These are phyloP conservation scores for Autographa gamma DNA, from an alignment of 2,888 invertebrate species.

Conservation along the genomic window DNA sequence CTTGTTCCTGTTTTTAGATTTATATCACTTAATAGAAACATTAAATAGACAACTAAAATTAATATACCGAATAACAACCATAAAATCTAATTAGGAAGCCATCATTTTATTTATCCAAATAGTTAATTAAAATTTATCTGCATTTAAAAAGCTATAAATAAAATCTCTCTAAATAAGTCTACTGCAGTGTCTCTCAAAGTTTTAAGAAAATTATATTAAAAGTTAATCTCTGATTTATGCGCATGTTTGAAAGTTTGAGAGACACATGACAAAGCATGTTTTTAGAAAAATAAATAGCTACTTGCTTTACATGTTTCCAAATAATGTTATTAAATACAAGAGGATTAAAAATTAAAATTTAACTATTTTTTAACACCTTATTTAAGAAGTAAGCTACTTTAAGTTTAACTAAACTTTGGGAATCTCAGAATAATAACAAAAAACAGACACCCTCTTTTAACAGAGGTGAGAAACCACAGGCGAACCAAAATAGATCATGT, in stretches of 20 bases:
- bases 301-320: too few species aligned
- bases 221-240: too few species aligned
- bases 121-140: constrained; percentile 33
- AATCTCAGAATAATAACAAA: constrained; percentile 5
- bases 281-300: too few species aligned
- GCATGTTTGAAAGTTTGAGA: too few species aligned
- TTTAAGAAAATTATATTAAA: too few species aligned
- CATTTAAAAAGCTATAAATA: constrained; percentile 39
- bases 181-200: constrained; percentile 2
- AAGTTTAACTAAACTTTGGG: not conserved
- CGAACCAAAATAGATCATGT: not conserved
- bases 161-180: constrained; percentile 23
- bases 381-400: too few species aligned
- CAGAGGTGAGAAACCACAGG: not conserved
- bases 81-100: constrained; percentile 20
- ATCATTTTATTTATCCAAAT: constrained; percentile 8
- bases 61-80: constrained; percentile 3
- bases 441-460: constrained; percentile 15
- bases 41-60: not conserved
- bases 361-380: too few species aligned
- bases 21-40: too few species aligned
- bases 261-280: too few species aligned
- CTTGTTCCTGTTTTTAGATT: too few species aligned
- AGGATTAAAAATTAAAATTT: too few species aligned
- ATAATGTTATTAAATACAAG: too few species aligned